Percentiles rank a stretch among this genome's conserved stretches.
These are phyloP conservation scores for Sicus ferrugineus DNA, from an alignment of 2,888 invertebrate species.

Conservation along the genomic window DNA sequence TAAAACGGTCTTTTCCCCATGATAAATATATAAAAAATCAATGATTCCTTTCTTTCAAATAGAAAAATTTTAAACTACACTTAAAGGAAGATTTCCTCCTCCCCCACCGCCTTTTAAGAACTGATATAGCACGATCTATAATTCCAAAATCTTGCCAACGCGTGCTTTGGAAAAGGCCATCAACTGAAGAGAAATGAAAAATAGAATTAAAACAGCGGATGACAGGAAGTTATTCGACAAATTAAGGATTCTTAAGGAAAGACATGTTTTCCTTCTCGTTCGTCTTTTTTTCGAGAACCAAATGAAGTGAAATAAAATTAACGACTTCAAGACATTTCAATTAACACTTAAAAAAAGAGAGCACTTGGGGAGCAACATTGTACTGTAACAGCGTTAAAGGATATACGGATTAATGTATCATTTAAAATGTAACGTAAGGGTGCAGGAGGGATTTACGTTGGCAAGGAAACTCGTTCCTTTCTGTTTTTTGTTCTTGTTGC, in stretches of 20 bases:
- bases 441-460: too few species aligned
- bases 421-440: too few species aligned
- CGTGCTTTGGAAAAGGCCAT: background rate
- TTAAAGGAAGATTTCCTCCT: too few species aligned
- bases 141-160: conserved; percentile 13
- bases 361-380: conserved; percentile 21
- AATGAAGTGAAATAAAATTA: conserved; percentile 29
- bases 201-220: conserved; percentile 49
- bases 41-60: too few species aligned
- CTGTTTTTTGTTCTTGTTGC: background rate
- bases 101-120: background rate
- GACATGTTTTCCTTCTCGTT: background rate
- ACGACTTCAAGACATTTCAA: conserved; percentile 38
- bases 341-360: conserved; percentile 33
- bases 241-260: conserved; percentile 39
- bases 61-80: too few species aligned
- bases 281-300: background rate
- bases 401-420: conserved; percentile 5
- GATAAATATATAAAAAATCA: too few species aligned
- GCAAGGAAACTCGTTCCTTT: too few species aligned
- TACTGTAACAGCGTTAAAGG: background rate
- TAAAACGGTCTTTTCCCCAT: too few species aligned
- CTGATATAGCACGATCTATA: too few species aligned
- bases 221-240: conserved; percentile 57
- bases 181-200: conserved; percentile 36